Evolutionary conservation across 2,113 vertebrate genomes (phyloP).

Genomic region (Erpornis zantholeuca): DNA sequence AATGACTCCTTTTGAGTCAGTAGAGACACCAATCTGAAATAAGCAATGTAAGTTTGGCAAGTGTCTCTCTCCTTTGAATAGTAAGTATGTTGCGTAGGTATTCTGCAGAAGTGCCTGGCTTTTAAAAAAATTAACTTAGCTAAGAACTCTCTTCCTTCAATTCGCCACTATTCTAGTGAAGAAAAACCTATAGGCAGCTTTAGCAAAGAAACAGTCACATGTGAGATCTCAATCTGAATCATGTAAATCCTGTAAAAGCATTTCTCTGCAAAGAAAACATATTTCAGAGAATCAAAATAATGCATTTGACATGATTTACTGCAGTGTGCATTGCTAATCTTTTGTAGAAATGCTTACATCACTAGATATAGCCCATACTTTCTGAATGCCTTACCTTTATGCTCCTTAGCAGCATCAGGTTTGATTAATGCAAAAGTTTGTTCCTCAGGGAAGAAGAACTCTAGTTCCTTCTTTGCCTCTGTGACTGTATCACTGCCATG

Average conservation of each 20-base stretch:
- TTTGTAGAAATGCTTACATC: not conserved
- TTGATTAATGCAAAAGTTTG: constrained; percentile 73
- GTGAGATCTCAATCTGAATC: not conserved
- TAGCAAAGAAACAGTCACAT: not conserved
- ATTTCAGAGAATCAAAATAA: not conserved
- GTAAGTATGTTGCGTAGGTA: not conserved
- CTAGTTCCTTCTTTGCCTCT: constrained; percentile 59
- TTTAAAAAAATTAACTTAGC: not conserved
- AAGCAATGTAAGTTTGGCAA: not conserved
- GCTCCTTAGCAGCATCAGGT: constrained; percentile 37
- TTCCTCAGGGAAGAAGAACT: constrained; percentile 71
- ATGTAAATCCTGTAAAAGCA: not conserved
- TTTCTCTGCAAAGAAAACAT: not conserved
- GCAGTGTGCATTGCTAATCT: not conserved
- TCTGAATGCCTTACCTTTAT: constrained; percentile 53
- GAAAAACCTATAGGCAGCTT: not conserved
- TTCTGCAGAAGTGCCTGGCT: not conserved
- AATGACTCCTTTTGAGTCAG: not conserved
- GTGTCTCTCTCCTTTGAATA: not conserved
- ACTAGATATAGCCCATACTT: not conserved
- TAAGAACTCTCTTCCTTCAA: not conserved
- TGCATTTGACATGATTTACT: not conserved
- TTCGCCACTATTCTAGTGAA: not conserved
- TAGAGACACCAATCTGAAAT: not conserved
- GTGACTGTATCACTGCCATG: constrained; percentile 58